Conservation (phyloP, 1,140 invertebrate species). For the Anastrepha ludens region DNA sequence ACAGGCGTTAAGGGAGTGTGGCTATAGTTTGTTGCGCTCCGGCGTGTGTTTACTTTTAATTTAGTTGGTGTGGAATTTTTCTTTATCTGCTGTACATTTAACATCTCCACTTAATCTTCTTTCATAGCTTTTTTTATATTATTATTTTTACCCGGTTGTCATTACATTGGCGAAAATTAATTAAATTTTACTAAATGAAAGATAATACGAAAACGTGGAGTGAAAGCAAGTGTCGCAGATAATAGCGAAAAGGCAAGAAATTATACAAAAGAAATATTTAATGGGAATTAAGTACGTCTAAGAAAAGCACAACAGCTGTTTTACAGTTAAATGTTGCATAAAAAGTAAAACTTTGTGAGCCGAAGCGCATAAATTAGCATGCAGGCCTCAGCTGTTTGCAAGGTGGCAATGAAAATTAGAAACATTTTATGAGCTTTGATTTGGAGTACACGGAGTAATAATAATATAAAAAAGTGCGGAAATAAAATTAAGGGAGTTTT, state of each 20-base stretch:
- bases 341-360: too few species aligned
- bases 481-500: too few species aligned
- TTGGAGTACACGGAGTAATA: too few species aligned
- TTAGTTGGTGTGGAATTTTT: slow-evolving; percentile 10
- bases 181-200: slow-evolving; percentile 36
- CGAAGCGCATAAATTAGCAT: too few species aligned
- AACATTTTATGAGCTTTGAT: too few species aligned
- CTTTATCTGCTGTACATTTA: neutral
- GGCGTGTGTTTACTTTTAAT: slow-evolving; percentile 43
- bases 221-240: neutral
- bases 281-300: too few species aligned
- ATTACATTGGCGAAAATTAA: slow-evolving; percentile 39
- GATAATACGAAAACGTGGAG: neutral
- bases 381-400: too few species aligned
- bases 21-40: neutral
- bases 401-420: too few species aligned
- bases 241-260: neutral
- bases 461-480: too few species aligned
- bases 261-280: neutral
- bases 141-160: neutral
- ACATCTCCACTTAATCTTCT: slow-evolving; percentile 16
- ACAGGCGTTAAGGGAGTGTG: neutral
- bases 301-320: too few species aligned
- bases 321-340: too few species aligned
- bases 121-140: neutral